A percentile compares a stretch with the other conserved stretches of the same genome.
Conservation (phyloP, 2,113 vertebrate genomes). For the Pedionomus torquatus region DNA sequence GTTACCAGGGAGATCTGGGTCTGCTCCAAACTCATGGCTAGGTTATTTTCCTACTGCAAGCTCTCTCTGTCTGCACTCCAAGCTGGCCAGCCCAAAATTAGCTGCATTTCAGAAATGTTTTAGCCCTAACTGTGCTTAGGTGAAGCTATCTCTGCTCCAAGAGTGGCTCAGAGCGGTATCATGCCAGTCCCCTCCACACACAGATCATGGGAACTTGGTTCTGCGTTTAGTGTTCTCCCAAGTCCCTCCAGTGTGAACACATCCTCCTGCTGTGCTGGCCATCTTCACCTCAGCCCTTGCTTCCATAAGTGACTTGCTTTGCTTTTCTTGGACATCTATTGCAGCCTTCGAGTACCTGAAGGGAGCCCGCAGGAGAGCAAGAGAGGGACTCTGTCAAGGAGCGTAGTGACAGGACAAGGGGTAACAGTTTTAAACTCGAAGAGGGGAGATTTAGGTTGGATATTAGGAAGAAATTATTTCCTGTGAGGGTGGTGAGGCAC, state of each 20-base stretch:
- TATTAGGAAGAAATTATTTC: too few species aligned
- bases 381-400: too few species aligned
- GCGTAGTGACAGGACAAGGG: too few species aligned
- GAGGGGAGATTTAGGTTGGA: too few species aligned
- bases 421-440: too few species aligned
- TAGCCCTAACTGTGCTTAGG: background rate
- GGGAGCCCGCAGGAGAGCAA: too few species aligned
- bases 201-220: background rate
- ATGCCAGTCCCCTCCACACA: rapidly evolving
- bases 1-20: background rate
- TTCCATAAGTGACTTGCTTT: background rate
- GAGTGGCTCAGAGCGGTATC: background rate
- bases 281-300: background rate
- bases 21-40: background rate
- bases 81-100: background rate
- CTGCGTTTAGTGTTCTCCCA: background rate
- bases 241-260: background rate
- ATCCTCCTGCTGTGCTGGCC: background rate
- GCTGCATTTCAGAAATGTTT: background rate
- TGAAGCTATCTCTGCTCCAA: background rate
- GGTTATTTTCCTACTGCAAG: background rate
- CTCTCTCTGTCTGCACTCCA: background rate
- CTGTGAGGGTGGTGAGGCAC: too few species aligned
- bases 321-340: too few species aligned
- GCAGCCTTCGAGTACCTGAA: too few species aligned